These are phyloP conservation scores for Semnopithecus entellus DNA, from an alignment of 2,113 vertebrate species.

Conservation along the genomic window DNA sequence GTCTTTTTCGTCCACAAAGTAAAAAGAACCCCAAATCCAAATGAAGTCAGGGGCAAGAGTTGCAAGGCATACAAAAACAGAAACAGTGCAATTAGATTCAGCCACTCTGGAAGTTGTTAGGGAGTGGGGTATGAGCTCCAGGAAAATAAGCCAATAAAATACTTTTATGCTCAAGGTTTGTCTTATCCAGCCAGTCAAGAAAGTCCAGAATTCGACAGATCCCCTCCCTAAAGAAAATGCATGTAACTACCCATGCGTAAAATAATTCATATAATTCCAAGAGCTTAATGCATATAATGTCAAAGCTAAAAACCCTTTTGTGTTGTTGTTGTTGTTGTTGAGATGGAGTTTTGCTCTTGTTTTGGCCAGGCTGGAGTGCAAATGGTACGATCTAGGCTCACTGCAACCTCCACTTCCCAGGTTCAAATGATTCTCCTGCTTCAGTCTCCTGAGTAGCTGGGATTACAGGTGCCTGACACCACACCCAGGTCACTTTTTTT, in stretches of 20 bases:
- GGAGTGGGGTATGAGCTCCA: not conserved
- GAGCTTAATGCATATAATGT: not conserved
- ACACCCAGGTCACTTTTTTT: too few relatives aligned
- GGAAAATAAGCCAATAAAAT: slow-evolving; percentile 13
- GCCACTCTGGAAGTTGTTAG: not conserved
- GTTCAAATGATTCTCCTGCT: too few relatives aligned
- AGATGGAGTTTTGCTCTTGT: too few relatives aligned
- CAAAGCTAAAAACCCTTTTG: not conserved
- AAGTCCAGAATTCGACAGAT: not conserved
- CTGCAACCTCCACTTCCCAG: too few relatives aligned
- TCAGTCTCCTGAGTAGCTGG: too few relatives aligned
- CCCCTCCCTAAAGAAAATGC: not conserved
- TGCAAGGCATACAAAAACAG: not conserved
- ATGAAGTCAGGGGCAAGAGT: not conserved
- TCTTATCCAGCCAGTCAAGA: not conserved
- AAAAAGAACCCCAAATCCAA: not conserved
- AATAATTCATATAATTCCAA: not conserved
- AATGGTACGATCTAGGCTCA: too few relatives aligned
- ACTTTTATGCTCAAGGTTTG: not conserved
- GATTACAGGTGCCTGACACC: too few relatives aligned
- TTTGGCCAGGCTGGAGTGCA: too few relatives aligned
- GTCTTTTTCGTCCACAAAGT: not conserved
- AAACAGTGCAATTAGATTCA: not conserved
- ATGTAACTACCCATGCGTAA: not conserved
- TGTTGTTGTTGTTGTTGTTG: too few relatives aligned